Conservation (phyloP, 2,888 invertebrate genomes). For the Lasioglossum figueresi region DNA sequence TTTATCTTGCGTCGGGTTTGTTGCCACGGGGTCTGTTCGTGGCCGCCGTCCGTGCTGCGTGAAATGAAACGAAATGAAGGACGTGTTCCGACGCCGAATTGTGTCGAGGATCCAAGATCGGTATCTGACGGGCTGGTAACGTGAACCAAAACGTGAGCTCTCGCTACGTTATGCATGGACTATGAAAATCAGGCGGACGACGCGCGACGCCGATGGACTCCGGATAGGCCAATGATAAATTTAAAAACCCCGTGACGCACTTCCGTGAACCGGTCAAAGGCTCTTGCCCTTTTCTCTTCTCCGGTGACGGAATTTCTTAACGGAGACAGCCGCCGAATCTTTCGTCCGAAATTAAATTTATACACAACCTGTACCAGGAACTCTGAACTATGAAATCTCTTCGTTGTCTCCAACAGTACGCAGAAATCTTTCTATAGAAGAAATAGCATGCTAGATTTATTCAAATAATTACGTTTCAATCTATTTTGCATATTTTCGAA, state of each 20-base stretch:
- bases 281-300: slow-evolving; percentile 7
- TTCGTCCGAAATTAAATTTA: background rate
- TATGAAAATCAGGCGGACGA: background rate
- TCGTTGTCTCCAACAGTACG: background rate
- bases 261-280: slow-evolving; percentile 27
- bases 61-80: slow-evolving; percentile 77
- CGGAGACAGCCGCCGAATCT: background rate
- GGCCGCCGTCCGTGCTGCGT: slow-evolving; percentile 67
- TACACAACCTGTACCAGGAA: background rate
- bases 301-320: background rate
- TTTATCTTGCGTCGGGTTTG: no score
- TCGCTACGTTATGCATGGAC: slow-evolving; percentile 20
- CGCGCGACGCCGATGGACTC: no score
- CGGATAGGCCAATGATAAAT: slow-evolving; percentile 33
- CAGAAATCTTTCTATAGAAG: no score
- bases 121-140: slow-evolving; percentile 49
- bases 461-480: background rate
- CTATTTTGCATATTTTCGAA: background rate
- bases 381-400: background rate
- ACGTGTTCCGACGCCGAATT: slow-evolving; percentile 76
- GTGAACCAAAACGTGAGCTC: slow-evolving; percentile 46
- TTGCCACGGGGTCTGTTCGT: no score
- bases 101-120: slow-evolving; percentile 79
- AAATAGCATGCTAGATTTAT: background rate
- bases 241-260: slow-evolving; percentile 20